Evolutionary conservation across 2,113 vertebrate genomes (phyloP), one percentile per base, ranked within the genome.

Genomic region (Nothobranchius furzeri): DNA sequence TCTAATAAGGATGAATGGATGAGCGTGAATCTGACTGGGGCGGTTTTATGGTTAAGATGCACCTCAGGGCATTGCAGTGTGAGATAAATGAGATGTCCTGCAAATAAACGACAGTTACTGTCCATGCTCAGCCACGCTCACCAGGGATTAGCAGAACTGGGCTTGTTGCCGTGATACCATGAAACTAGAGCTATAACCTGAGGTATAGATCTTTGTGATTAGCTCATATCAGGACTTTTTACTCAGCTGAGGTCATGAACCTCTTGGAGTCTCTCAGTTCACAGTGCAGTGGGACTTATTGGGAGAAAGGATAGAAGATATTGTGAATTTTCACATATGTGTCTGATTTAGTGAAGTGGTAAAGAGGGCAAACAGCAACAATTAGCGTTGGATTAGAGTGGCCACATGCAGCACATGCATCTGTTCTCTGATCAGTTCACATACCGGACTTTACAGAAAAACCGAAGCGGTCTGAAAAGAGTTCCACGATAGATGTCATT

Each of bases 381-480:
- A 81, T 73, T 60, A 77, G 61, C 64, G 43, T 62, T 53, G 60
- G 46, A 54, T 74, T 56, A 58, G 60, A 72, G 81, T 73, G 80
- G 82, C 78, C 73, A 77, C 87, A 90, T 90, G 89, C 88, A 56
- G 68, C 70, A 81, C 89, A 89, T 89, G 90, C 87, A 89, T 54
- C 68, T 62, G 81, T 74, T 40, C 78, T 57, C 53, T 73, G 78
- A 68, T 88, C 88, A 85, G 86, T 76, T 91, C 91, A 93, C 92
- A 88, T 93, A 93, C 92, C 92, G 92, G 91, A 89, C 89, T 92
- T 92, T 93, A 92, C 58, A 90, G 91, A 92, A 92, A 90, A 91
- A 90, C 81, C 83, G 90, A 83, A 92, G 91, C 20, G 91, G 92
- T 75, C 85, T 87, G 90, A 92, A 93, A 90, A 92, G 87, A 88